These are phyloP conservation scores for Muntiacus muntjak DNA, from an alignment of 2,113 vertebrate species.

Conservation along the genomic window DNA sequence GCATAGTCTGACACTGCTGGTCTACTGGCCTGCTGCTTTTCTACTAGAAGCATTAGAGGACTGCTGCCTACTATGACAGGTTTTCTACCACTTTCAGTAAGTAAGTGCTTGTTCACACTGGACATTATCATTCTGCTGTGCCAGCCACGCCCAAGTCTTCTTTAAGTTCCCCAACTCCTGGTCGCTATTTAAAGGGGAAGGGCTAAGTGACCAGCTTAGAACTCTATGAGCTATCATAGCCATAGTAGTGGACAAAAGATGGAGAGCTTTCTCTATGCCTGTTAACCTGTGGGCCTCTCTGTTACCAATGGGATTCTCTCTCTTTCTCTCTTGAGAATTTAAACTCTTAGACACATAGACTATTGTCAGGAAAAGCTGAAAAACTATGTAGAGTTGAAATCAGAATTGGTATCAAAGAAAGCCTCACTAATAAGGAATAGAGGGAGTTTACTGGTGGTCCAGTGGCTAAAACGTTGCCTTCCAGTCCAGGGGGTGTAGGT, in stretches of 20 bases:
- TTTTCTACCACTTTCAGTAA: neutral
- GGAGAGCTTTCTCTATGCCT: neutral
- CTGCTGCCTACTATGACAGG: neutral
- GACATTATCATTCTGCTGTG: neutral
- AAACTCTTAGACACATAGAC: neutral
- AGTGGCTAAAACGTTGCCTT: neutral
- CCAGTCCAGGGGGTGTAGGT: neutral
- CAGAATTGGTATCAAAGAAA: neutral
- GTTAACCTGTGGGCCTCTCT: neutral
- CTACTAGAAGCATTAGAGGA: neutral
- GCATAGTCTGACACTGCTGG: neutral
- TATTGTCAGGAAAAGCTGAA: neutral
- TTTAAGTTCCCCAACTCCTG: neutral
- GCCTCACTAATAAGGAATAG: neutral
- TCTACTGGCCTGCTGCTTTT: neutral
- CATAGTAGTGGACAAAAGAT: neutral
- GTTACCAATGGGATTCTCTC: neutral
- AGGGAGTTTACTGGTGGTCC: neutral
- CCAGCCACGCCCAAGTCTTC: neutral
- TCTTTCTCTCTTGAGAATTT: neutral
- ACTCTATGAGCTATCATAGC: neutral
- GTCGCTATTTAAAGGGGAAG: neutral
- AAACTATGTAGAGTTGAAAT: neutral
- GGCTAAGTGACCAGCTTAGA: neutral
- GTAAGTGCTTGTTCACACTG: neutral